These are phyloP conservation scores for Mastigias papua DNA, from an alignment of 30 jellyfish, hydroid and myxozoan genomes.

Conservation along the genomic window DNA sequence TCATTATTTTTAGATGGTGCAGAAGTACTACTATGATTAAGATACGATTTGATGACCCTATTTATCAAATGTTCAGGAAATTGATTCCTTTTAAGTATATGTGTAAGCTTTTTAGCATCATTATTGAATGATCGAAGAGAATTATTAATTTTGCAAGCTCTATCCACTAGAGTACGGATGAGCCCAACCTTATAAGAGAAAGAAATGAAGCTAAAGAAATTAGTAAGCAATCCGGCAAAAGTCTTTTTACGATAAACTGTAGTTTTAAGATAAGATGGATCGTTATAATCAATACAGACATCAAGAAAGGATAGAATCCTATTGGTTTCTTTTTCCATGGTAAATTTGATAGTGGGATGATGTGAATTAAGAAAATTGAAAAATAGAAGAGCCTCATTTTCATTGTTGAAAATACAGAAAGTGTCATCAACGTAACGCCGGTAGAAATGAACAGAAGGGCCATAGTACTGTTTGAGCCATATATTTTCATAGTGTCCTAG, in stretches of 20 bases:
- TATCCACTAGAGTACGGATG: constrained; percentile 6
- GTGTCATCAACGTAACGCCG: constrained; percentile 21
- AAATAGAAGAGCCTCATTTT: constrained; percentile 9
- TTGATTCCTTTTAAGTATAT: neutral
- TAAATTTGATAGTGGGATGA: constrained; percentile 8
- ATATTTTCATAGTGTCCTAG: constrained; percentile 20
- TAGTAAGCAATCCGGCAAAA: neutral
- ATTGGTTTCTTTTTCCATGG: constrained; percentile 15
- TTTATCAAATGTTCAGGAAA: neutral
- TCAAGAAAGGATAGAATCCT: constrained; percentile 6
- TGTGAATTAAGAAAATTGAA: constrained; percentile 2
- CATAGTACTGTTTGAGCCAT: constrained; percentile 12
- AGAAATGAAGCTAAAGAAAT: neutral
- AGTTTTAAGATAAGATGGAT: constrained; percentile 1
- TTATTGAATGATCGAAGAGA: neutral
- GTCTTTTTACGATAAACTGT: constrained; percentile 9
- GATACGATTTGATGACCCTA: neutral
- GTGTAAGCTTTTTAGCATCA: neutral
- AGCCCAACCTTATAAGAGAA: constrained; percentile 26
- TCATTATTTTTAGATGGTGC: neutral
- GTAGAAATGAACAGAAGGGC: neutral
- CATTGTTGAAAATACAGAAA: constrained; percentile 9
- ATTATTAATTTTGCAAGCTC: neutral
- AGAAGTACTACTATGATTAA: neutral
- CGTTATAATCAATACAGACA: neutral